A percentile compares a stretch with the other conserved stretches of the same genome.
These are phyloP conservation scores for Sclerodermus sp. DNA, from an alignment of 2,888 invertebrate species.

Conservation along the genomic window DNA sequence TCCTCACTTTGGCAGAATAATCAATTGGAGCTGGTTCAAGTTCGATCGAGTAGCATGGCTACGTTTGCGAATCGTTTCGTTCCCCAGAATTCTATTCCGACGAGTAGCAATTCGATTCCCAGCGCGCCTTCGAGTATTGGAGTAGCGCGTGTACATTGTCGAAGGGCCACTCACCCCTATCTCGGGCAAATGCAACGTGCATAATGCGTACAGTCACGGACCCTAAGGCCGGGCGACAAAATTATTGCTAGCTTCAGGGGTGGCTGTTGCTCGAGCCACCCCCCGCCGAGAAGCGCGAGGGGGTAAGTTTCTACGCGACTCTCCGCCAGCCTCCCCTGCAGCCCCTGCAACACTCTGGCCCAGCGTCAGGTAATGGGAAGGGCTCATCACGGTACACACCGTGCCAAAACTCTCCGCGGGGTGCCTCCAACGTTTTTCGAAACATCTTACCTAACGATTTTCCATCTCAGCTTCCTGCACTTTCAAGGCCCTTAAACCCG, in stretches of 20 bases:
- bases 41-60: too few relatives aligned
- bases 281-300: too few relatives aligned
- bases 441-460: too few relatives aligned
- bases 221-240: conserved; percentile 11
- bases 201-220: conserved; percentile 8
- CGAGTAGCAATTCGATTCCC: too few relatives aligned
- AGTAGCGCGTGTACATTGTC: too few relatives aligned
- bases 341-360: not conserved
- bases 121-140: too few relatives aligned
- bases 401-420: conserved; percentile 11
- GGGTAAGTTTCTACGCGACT: not conserved
- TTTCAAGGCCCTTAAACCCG: too few relatives aligned
- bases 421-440: not conserved
- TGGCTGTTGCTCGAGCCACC: conserved; percentile 12
- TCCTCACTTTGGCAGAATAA: too few relatives aligned
- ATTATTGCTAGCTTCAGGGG: conserved; percentile 12
- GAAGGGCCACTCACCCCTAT: not conserved
- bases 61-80: too few relatives aligned
- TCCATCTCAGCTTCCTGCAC: too few relatives aligned
- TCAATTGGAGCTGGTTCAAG: too few relatives aligned
- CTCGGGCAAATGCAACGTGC: conserved; percentile 13
- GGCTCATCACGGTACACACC: conserved; percentile 17
- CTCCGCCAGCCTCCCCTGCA: not conserved
- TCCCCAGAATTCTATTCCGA: too few relatives aligned
- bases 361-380: conserved; percentile 25